Conservation (phyloP, 2,113 vertebrate species). For the Orcinus orca region DNA sequence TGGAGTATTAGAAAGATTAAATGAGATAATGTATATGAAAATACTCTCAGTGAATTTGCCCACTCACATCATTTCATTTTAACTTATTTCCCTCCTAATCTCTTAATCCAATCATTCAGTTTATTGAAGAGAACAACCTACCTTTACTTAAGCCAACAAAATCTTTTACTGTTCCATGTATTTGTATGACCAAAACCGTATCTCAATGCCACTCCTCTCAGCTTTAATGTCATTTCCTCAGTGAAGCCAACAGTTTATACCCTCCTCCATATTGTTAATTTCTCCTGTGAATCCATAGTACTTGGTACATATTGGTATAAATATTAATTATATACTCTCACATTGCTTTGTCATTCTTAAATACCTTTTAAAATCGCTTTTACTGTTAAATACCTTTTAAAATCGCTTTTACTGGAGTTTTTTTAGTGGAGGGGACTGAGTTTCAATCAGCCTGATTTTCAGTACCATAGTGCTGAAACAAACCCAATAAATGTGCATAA, state of each 20-base stretch:
- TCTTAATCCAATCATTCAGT: background rate
- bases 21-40: background rate
- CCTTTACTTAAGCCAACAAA: background rate
- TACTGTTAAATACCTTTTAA: background rate
- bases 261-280: background rate
- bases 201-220: background rate
- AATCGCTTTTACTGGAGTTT: background rate
- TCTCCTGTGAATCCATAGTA: background rate
- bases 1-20: background rate
- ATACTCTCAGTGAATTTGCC: background rate
- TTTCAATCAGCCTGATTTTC: conserved; percentile 13
- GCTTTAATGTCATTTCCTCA: background rate
- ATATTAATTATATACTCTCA: background rate
- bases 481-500: background rate
- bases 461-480: background rate
- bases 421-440: background rate
- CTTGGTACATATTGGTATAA: background rate
- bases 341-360: background rate
- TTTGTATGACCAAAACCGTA: background rate
- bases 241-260: background rate
- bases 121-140: background rate
- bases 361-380: background rate
- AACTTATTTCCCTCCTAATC: background rate
- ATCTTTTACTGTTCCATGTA: background rate
- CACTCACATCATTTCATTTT: background rate